A percentile compares a stretch with the other conserved stretches of the same genome.
phyloP scores from a whole-genome alignment of 2,797 vertebrate species.

The Pterois miles region DNA sequence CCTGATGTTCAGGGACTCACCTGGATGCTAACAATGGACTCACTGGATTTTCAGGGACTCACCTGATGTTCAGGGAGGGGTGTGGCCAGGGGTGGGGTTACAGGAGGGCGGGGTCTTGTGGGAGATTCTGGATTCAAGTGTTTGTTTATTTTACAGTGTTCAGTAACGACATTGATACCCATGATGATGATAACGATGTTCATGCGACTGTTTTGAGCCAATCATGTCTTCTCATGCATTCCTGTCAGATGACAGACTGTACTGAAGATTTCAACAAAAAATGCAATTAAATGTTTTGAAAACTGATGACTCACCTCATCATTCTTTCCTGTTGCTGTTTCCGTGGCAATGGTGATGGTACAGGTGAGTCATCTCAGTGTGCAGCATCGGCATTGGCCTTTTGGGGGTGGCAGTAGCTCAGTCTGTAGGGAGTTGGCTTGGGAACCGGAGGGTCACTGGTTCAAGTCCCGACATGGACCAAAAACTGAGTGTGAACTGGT shows the following conservation, averaged over 20 bases:
- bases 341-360: background rate
- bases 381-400: background rate
- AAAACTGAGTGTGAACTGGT: no score
- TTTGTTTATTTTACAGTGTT: constrained; percentile 38
- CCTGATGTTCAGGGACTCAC: background rate
- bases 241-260: constrained; percentile 93
- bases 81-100: background rate
- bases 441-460: no score
- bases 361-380: background rate
- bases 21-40: no score
- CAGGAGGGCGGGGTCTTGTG: constrained; percentile 3
- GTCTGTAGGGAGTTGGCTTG: no score
- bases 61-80: no score
- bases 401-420: no score
- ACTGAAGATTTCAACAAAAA: constrained; percentile 89
- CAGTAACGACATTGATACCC: constrained; percentile 45
- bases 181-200: constrained; percentile 84
- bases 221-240: constrained; percentile 97
- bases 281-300: constrained; percentile 82
- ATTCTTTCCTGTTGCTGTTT: background rate
- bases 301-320: constrained; percentile 3
- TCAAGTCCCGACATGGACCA: no score
- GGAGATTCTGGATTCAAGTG: constrained; percentile 37
- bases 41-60: no score
- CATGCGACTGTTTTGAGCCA: constrained; percentile 97